Evolutionary conservation across 2,888 invertebrate species (phyloP).

Genomic region (Morpho deidamia): DNA sequence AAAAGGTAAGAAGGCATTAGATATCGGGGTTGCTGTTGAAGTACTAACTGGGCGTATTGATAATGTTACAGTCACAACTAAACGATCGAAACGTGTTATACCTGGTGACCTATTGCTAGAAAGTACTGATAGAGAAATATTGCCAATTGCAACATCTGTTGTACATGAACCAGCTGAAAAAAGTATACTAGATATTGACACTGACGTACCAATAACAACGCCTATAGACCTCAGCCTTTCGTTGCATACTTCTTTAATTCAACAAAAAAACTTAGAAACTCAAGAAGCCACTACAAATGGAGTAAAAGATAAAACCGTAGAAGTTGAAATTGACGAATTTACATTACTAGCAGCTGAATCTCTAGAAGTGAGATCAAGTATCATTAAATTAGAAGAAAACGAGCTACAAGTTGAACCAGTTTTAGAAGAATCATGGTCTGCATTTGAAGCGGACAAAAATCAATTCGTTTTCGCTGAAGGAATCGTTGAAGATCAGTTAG

Average conservation of each 20-base stretch:
- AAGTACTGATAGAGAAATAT: constrained; percentile 62
- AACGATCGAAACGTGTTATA: constrained; percentile 77
- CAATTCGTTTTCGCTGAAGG: constrained; percentile 65
- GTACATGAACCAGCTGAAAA: constrained; percentile 82
- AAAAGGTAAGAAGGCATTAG: constrained; percentile 87
- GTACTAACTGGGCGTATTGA: constrained; percentile 91
- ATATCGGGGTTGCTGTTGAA: constrained; percentile 91
- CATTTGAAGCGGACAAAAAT: constrained; percentile 79
- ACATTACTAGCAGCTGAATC: constrained; percentile 88
- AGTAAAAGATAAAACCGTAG: constrained; percentile 42
- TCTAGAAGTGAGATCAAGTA: constrained; percentile 75
- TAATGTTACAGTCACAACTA: constrained; percentile 81
- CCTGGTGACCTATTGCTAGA: constrained; percentile 84
- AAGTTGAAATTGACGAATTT: constrained; percentile 87
- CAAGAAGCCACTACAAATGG: constrained; percentile 31
- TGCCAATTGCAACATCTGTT: constrained; percentile 35
- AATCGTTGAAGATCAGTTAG: constrained; percentile 67
- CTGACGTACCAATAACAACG: constrained; percentile 81
- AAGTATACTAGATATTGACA: constrained; percentile 87
- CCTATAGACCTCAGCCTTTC: constrained; percentile 86
- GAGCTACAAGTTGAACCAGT: constrained; percentile 62
- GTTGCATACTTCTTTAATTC: constrained; percentile 74
- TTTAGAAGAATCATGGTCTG: constrained; percentile 80
- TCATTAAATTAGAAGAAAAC: constrained; percentile 59
- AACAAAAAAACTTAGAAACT: constrained; percentile 53